Conservation (phyloP, 2,888 invertebrate species). For the Choristoneura rosaceana region DNA sequence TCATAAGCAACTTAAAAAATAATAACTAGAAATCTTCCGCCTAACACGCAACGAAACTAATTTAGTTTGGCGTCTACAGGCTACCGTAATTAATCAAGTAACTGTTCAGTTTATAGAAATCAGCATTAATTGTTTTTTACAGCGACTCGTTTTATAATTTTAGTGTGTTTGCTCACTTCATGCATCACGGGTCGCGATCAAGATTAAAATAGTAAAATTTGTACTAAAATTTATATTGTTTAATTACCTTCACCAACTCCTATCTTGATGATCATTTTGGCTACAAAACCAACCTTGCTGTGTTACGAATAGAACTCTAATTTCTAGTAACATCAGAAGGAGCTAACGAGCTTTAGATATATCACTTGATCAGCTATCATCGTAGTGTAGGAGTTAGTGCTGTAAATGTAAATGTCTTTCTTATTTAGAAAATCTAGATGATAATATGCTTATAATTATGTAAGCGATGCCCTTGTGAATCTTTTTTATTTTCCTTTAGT, state of each 20-base stretch:
- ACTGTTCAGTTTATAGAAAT: conserved; percentile 36
- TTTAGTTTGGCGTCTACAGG: conserved; percentile 19
- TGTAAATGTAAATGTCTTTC: too few species aligned
- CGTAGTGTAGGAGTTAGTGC: too few species aligned
- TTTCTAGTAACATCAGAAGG: not conserved
- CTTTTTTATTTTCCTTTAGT: too few species aligned
- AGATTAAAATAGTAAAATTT: conserved; percentile 15
- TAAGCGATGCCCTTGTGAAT: too few species aligned
- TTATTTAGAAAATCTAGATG: too few species aligned
- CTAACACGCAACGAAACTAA: conserved; percentile 1
- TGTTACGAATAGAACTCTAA: not conserved
- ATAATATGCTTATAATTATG: too few species aligned
- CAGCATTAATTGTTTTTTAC: conserved; percentile 13
- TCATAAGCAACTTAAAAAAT: too few species aligned
- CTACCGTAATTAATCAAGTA: conserved; percentile 20
- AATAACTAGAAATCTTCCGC: not conserved
- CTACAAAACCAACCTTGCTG: not conserved
- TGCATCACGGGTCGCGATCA: conserved; percentile 21
- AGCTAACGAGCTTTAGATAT: not conserved
- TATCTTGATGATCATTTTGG: not conserved
- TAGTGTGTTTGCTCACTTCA: conserved; percentile 31
- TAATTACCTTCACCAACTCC: not conserved
- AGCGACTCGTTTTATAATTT: conserved; percentile 22
- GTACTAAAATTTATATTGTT: not conserved
- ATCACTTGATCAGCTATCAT: too few species aligned